These are phyloP conservation scores for Zoanthus sociatus DNA, from an alignment of 92 coral and sea anemone species.

Conservation along the genomic window DNA sequence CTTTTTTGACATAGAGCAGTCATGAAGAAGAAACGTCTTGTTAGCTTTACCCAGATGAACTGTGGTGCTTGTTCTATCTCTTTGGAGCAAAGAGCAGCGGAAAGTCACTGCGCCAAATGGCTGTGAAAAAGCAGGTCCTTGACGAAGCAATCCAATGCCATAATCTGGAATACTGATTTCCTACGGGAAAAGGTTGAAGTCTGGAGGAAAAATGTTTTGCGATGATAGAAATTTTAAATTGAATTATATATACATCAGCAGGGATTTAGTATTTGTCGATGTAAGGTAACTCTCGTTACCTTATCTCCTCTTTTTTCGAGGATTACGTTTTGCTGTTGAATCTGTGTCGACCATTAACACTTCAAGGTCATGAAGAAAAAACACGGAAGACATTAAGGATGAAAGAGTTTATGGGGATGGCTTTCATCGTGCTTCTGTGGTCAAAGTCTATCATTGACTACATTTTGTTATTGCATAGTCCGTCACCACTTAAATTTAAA, in stretches of 20 bases:
- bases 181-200: neutral
- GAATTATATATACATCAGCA: no score
- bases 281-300: neutral
- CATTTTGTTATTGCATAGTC: neutral
- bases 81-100: neutral
- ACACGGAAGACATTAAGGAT: no score
- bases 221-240: no score
- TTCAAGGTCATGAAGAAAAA: no score
- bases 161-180: neutral
- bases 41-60: neutral
- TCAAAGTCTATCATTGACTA: no score
- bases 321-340: neutral
- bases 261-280: no score
- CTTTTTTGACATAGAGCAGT: constrained; percentile 32
- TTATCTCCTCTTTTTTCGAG: neutral
- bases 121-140: neutral
- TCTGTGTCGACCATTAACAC: no score
- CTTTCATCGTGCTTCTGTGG: no score
- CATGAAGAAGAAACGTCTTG: neutral
- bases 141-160: neutral
- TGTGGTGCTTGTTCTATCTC: neutral
- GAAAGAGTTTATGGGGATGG: no score
- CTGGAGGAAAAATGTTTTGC: neutral
- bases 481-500: neutral
- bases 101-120: neutral